Base-by-base conservation (phyloP, 2,113 vertebrate species). In the Willisornis vidua region DNA sequence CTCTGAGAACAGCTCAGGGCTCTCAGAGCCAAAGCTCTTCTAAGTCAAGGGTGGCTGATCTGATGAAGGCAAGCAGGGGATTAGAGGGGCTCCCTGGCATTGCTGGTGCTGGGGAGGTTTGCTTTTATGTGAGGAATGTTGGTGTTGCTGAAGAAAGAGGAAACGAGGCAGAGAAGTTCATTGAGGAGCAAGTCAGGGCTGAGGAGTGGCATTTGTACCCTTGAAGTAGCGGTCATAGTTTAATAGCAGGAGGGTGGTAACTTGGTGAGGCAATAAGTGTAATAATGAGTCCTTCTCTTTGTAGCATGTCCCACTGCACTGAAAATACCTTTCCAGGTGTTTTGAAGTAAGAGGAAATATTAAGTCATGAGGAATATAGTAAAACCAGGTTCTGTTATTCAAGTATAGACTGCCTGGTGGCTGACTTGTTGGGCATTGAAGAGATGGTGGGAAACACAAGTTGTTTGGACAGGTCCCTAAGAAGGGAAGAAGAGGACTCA, bases 171-270 rank as follows among this genome's bases (percentile, higher is more conserved):
- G 70, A 70, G 37, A 41, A 67, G 7, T 10, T 62, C 4, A 10
- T 37, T 43, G 45, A 24, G 41, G 46, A 89, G 2, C 0, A 0
- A 23, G 7, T 37, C 15, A 4, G 63, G n/a, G 43, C 37, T 39
- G 31, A 62, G 26, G 28, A 10, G 26, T 35, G 15, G 23, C 26
- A 28, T 29, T 59, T 4, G 7, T 18, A 2, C 12, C 33, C 46
- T 78, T 61, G 7, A 65, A 65, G 33, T 8, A 76, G 39, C 31
- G 78, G 24, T 10, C 14, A 12, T 26, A 9, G 19, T 12, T 28
- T 49, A 26, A 65, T 22, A 51, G 35, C 25, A 43, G 51, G 43
- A 88, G 12, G 15, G 5, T 35, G 46, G 7, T 55, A 26, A 14
- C 3, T 22, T 59, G 14, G 4, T 73, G 24, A 73, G 41, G 39